Percentiles rank a stretch among this genome's conserved stretches.
Conservation (phyloP, 2,797 vertebrate genomes). For the Merluccius polli region DNA sequence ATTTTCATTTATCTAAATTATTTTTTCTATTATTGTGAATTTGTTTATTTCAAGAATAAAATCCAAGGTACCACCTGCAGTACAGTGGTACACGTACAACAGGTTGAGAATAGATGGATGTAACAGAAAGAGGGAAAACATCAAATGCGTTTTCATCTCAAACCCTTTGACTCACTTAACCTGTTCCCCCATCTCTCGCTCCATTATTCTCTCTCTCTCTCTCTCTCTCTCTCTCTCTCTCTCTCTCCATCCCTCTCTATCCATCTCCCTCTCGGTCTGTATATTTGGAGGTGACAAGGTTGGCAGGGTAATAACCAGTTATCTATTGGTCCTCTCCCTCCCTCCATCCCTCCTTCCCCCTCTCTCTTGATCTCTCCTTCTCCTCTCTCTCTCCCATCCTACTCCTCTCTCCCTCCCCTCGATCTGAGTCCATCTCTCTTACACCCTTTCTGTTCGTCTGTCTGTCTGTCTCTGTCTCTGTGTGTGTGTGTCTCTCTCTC, state of each 20-base stretch:
- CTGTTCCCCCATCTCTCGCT: too few relatives aligned
- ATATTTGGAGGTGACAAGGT: not conserved
- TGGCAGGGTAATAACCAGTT: conserved; percentile 34
- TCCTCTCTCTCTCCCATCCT: not conserved
- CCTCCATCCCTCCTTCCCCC: not conserved
- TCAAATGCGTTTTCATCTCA: not conserved
- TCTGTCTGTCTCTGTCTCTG: not conserved
- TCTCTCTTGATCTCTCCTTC: not conserved
- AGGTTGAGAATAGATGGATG: not conserved
- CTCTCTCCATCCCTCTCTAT: too few relatives aligned
- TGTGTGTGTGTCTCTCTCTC: too few relatives aligned
- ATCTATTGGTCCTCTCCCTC: not conserved
- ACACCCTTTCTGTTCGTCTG: not conserved
- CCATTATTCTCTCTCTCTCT: too few relatives aligned
- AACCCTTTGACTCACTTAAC: not conserved
- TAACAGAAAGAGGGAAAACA: not conserved
- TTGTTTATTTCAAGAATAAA: too few relatives aligned
- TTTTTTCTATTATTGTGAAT: too few relatives aligned
- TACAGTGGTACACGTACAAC: too few relatives aligned
- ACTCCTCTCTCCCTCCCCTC: too few relatives aligned
- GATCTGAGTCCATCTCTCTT: not conserved
- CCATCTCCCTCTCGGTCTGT: too few relatives aligned
- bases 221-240: too few relatives aligned
- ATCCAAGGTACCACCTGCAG: too few relatives aligned
- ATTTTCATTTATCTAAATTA: too few relatives aligned